Base-by-base conservation (phyloP, 2,797 vertebrate species). In the Hyperoplus immaculatus region DNA sequence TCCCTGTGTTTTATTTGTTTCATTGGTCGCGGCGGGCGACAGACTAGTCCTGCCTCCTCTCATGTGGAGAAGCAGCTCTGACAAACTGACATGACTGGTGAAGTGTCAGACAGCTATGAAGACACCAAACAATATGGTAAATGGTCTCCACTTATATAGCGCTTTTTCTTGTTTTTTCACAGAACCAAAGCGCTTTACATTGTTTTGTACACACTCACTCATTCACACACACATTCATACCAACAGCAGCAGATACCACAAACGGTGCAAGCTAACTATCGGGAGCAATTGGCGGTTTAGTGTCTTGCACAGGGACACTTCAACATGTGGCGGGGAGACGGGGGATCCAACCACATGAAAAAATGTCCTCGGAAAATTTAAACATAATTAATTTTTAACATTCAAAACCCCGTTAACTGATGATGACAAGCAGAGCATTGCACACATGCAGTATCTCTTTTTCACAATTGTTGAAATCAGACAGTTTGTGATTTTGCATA, bases 1-100 rank as follows among this genome's bases (percentile, higher is more conserved):
- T 79, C 65, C 54, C 72, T 71, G 50, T 36, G 39, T 54, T 84
- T 38, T 21, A 39, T 45, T 55, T 65, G 76, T 79, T 60, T 77
- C 45, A 45, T 16, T 71, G 61, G 54, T 47, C 68, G 71, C 42
- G 15, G 47, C 58, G 51, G 64, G 51, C 57, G 43, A 61, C 49
- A 61, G 56, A 64, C 45, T 78, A 45, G 75, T 61, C 57, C 55
- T 18, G 4, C 54, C 7, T 69, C 42, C 10, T 2, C 60, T 72
- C 50, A 47, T 43, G 75, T 61, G 55, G 51, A 71, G 55, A 65
- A 55, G 75, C 79, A 53, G 60, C 61, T 53, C n/a, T 43, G 39
- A 56, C 39, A 75, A 29, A 21, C 51, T 61, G 69, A 78, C 72
- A 51, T 41, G 58, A 75, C 60, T 71, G 36, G 11, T 41, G 18